Evolutionary conservation across 2,888 invertebrate genomes (phyloP), one percentile per base, ranked within the genome.

Genomic region (Acleris cristana): DNA sequence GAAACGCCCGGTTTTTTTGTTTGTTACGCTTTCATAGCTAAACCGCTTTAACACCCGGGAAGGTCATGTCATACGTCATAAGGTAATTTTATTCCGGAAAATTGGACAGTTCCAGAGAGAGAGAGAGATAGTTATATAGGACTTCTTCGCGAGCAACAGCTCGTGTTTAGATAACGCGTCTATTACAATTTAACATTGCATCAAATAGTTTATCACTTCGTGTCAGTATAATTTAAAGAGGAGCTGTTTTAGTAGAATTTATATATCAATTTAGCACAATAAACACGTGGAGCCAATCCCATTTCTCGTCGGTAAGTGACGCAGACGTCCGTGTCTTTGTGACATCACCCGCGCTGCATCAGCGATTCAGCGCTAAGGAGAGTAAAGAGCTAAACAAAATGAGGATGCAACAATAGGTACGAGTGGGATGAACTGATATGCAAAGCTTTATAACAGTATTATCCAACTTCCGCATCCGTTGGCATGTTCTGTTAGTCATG

Each of bases 311-410:
- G 7, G 19, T 30, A 26, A 58, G 58, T 58, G 58, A 48, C 58
- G 26, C 58, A 48, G 48, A 34, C 34, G 34, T 34, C 10, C 34
- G 34, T 10, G 34, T 34, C 34, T 30, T 30, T 14, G 48, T 58
- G 58, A 58, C 48, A 58, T 58, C 58, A 30, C 21, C 58, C 49
- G 58, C 49, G 26, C 48, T 58, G 48, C 48, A 58, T 48, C 58
- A 14, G 45, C 6, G 48, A 45, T 21, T 48, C 57, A 14, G 48
- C 14, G 48, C 58, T 23, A 21, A 56, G 7, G 7, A 19, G 44
- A 40, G 16, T 44, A 56, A 51, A 56, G 44, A 44, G 44, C 18
- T 48, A 48, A n/a, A 40, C 4, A 40, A 40, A 40, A 44, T 56
- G 56, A 56, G 56, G 56, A 56, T 45, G 44, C 56, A 8, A 21